Conservation (phyloP, 2,113 vertebrate species). For the Dryoscopus gambensis region DNA sequence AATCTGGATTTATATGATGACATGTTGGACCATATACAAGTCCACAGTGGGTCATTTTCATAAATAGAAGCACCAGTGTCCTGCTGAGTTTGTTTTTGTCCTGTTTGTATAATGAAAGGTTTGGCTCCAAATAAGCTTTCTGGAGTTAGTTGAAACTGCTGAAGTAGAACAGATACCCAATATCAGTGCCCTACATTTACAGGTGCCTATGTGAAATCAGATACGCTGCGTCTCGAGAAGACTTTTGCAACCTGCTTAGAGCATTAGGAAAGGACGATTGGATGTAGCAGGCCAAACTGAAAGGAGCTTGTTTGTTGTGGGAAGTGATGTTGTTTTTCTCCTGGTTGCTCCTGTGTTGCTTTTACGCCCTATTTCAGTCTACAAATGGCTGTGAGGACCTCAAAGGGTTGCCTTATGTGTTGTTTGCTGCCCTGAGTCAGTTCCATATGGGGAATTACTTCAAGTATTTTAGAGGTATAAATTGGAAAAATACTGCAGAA, state of each 20-base stretch:
- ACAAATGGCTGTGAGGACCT: background rate
- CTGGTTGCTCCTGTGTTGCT: background rate
- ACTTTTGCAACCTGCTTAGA: background rate
- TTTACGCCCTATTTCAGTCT: background rate
- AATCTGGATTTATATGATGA: background rate
- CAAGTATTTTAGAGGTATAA: background rate
- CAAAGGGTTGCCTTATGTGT: background rate
- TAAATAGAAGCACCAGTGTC: background rate
- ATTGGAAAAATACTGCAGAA: background rate
- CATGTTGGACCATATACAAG: background rate
- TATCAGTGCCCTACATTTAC: conserved; percentile 8
- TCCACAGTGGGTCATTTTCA: background rate
- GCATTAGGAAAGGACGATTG: background rate
- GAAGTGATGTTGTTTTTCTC: background rate
- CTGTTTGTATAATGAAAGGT: background rate
- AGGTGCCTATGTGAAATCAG: background rate
- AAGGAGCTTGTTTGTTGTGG: background rate
- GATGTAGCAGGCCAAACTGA: background rate
- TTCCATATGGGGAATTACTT: background rate
- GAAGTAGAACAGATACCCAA: background rate
- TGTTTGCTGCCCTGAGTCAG: background rate
- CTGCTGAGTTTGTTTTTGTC: background rate
- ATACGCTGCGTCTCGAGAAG: accelerated
- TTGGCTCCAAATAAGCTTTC: background rate
- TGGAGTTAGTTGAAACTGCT: background rate